These are phyloP conservation scores for Phyllopteryx taeniolatus DNA, from an alignment of 2,113 vertebrate genomes.

Conservation along the genomic window DNA sequence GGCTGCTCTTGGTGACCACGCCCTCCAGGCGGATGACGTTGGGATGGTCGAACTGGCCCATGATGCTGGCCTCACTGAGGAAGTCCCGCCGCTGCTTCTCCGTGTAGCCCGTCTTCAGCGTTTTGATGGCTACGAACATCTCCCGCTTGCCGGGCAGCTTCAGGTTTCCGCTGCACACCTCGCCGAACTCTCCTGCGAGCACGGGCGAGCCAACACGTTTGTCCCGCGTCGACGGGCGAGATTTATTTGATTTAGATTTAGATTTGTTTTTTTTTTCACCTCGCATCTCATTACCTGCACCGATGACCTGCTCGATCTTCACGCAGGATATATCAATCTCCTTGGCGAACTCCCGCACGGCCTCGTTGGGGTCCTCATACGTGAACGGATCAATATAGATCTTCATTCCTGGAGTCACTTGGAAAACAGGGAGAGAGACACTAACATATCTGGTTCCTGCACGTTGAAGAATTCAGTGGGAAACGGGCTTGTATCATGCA, in stretches of 20 bases:
- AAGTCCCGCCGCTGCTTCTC: conserved; percentile 96
- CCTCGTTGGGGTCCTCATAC: conserved; percentile 97
- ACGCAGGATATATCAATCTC: conserved; percentile 98
- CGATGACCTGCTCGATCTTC: conserved; percentile 99
- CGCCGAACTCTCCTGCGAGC: conserved; percentile 88
- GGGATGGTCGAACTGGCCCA: conserved; percentile 97
- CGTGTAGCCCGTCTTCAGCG: conserved; percentile 92
- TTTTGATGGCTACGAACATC: conserved; percentile 98
- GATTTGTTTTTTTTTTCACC: background rate
- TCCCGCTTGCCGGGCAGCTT: conserved; percentile 96
- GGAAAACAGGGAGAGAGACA: conserved; percentile 56
- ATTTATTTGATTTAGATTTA: background rate
- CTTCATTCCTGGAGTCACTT: conserved; percentile 99
- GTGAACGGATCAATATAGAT: conserved; percentile 99
- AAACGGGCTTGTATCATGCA: background rate
- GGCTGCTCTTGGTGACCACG: conserved; percentile 95
- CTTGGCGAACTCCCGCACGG: conserved; percentile 96
- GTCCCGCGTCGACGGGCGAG: too few species aligned
- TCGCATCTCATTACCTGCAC: conserved; percentile 83
- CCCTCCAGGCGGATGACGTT: conserved; percentile 97
- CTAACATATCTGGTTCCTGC: conserved; percentile 60
- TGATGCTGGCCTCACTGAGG: conserved; percentile 95
- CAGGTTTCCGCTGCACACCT: conserved; percentile 96
- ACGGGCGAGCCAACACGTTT: background rate
- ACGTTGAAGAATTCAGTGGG: background rate